Base-by-base conservation (phyloP, 2,797 vertebrate genomes). In the Schizothorax lantsangensis region DNA sequence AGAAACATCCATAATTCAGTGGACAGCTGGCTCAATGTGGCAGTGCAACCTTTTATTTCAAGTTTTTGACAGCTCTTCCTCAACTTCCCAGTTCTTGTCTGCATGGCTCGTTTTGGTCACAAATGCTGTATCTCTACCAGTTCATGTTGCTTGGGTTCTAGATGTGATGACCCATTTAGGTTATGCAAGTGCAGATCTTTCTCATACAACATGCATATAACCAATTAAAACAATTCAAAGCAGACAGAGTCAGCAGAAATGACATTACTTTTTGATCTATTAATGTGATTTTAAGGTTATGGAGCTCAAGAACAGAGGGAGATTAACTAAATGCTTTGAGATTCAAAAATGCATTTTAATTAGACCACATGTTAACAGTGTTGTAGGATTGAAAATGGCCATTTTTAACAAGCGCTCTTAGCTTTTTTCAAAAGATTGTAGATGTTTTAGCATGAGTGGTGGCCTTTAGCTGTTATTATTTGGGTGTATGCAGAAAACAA, bases 201-300 rank as follows among this genome's bases (percentile, higher is more conserved):
- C 66, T 36, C 68, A 68, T 73, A 81, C 71, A 30, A 30, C 62
- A 64, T 30, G 62, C n/a, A 64, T 66, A 66, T 33, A 66, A 66
- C 62, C 62, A 64, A 26, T 62, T 62, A 26, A 62, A 73, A 52
- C 74, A 90, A 89, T 89, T 91, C 84, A 91, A 90, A 91, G 89
- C 87, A 77, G 84, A 26, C 77, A 69, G 82, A 89, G 88, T 90
- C 90, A 89, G 90, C 81, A 89, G 86, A 89, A 88, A 89, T 33
- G 17, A 71, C 45, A 73, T 85, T 81, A 83, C 79, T 80, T 89
- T 87, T 90, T 88, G 78, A 85, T 87, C 78, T 87, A 81, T 86
- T 89, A 87, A 86, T 90, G 86, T 57, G 85, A 89, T 89, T 86
- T 85, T 88, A 90, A 88, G 87, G 88, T 86, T 80, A 74, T 87